Conservation (phyloP, 2,113 vertebrate species). For the Ardeotis arabs region DNA sequence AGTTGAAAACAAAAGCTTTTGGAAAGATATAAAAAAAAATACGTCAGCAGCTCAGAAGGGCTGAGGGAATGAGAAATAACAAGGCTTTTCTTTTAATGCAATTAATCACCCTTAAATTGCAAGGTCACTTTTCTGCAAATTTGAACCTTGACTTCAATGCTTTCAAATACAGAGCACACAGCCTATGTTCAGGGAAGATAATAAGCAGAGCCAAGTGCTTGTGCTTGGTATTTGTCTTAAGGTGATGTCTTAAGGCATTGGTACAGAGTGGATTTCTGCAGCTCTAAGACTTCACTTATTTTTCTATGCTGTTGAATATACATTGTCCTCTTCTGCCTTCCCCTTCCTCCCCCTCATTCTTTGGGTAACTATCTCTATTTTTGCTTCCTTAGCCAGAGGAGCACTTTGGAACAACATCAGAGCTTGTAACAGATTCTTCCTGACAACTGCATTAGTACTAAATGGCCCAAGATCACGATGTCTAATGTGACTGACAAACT, state of each 20-base stretch:
- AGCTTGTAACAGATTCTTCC: background rate
- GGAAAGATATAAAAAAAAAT: background rate
- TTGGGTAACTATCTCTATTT: background rate
- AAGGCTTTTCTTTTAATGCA: background rate
- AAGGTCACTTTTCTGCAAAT: background rate
- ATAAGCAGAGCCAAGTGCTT: background rate
- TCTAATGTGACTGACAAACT: background rate
- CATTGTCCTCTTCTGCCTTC: background rate
- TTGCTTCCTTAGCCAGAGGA: background rate
- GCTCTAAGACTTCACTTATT: background rate
- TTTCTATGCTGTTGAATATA: background rate
- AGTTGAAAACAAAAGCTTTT: background rate
- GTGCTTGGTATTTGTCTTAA: background rate
- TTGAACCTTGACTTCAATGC: background rate
- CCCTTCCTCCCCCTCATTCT: background rate
- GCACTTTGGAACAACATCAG: background rate
- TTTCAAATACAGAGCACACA: background rate
- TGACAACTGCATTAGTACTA: conserved; percentile 34
- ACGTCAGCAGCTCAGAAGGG: background rate
- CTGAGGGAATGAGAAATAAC: background rate
- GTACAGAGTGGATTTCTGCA: background rate
- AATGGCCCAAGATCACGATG: background rate
- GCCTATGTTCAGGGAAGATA: background rate
- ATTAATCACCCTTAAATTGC: background rate
- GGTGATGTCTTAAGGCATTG: background rate